Conservation (phyloP, 2,113 vertebrate genomes). For the Riparia riparia region DNA sequence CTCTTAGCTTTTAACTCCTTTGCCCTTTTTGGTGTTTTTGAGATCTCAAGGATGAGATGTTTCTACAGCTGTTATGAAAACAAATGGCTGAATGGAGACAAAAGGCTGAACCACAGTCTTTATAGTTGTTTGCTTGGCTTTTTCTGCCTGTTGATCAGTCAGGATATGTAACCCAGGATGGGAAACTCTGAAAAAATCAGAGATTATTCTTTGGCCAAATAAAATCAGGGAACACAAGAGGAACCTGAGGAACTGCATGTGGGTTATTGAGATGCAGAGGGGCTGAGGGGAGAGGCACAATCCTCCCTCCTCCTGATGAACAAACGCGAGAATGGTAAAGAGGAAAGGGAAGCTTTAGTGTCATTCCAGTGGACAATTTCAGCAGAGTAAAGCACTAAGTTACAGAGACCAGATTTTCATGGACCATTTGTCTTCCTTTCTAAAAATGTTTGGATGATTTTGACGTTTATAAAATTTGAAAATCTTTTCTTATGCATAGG, state of each 20-base stretch:
- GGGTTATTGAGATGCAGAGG: neutral
- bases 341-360: neutral
- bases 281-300: neutral
- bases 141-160: neutral
- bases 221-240: neutral
- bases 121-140: neutral
- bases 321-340: neutral
- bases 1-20: conserved; percentile 1
- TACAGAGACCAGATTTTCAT: neutral
- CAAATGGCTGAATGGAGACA: neutral
- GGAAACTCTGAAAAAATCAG: neutral
- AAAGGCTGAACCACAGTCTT: neutral
- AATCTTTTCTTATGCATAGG: neutral
- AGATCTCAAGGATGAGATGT: neutral
- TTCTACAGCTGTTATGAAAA: neutral
- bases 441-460: neutral
- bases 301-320: neutral
- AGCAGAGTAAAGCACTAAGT: neutral
- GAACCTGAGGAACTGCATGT: neutral
- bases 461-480: neutral
- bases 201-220: neutral
- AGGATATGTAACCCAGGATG: neutral
- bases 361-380: neutral
- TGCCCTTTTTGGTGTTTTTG: neutral
- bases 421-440: neutral